Percentiles rank a stretch among this genome's conserved stretches.
phyloP scores from a whole-genome alignment of 1,140 invertebrate species.

The Leptopilina boulardi region DNA sequence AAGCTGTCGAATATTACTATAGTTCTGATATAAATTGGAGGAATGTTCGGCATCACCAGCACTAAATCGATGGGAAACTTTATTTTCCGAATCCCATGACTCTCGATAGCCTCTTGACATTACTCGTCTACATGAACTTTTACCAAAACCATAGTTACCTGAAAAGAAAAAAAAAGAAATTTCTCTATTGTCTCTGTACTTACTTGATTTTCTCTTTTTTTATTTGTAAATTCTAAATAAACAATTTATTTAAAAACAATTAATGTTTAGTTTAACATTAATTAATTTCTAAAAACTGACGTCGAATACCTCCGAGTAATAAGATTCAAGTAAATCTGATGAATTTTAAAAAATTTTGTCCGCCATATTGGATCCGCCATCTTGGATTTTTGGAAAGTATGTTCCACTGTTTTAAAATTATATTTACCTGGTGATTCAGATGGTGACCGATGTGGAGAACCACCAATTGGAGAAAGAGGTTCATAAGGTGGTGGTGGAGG shows the following conservation, averaged over 20 bases:
- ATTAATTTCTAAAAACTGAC: no score
- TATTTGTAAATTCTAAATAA: no score
- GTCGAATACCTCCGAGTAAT: no score
- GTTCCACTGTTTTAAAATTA: background rate
- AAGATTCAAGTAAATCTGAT: no score
- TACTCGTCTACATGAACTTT: conserved; percentile 43
- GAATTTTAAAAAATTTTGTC: no score
- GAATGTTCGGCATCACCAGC: conserved; percentile 71
- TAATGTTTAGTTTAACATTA: no score
- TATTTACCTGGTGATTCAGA: conserved; percentile 62
- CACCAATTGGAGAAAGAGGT: conserved; percentile 63
- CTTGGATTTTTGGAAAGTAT: no score
- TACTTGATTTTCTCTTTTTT: background rate
- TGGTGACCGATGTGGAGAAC: conserved; percentile 64
- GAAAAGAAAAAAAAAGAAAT: conserved; percentile 25
- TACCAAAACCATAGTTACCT: conserved; percentile 54
- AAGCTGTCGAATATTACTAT: conserved; percentile 58
- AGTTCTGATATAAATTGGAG: conserved; percentile 57
- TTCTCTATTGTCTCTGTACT: background rate
- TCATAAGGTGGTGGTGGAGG: conserved; percentile 72
- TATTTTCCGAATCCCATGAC: conserved; percentile 59
- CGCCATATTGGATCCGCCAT: no score
- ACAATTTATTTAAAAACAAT: no score
- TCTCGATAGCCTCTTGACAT: conserved; percentile 51
- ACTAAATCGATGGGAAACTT: conserved; percentile 66